Base-by-base conservation (phyloP, 2,797 vertebrate species). In the Oreochromis mossambicus region DNA sequence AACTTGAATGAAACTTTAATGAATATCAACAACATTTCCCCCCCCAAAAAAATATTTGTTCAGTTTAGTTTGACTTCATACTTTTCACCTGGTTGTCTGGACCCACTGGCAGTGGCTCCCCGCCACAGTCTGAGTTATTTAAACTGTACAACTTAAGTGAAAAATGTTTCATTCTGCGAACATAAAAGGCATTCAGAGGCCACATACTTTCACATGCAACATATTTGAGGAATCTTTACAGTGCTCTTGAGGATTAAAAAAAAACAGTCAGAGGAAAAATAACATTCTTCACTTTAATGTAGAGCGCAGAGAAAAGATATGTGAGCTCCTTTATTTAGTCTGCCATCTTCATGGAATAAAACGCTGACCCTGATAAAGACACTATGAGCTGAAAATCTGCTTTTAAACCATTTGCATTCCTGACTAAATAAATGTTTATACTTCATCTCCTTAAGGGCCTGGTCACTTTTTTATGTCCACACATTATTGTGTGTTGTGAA, bases 401-500 rank as follows among this genome's bases (percentile, higher is more conserved):
- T 73, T 75, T 75, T 29, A 32, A 32, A 75, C 68, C 6, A 32
- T 32, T 73, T 73, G 9, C 15, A 19, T 48, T 48, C 43, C 68
- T 73, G 41, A 13, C 15, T 29, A 48, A 73, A 29, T 48, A 48
- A 73, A 75, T 19, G 17, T 75, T 75, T 8, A 75, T 7, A 50
- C 15, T 29, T 75, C 24, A 3, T 29, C 24, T 73, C 21, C 24
- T 0, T 17, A 26, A 7, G 41, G 17, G 66, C 24, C 41, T 29
- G 1, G 3, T 1, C 15, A 19, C 68, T 32, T 75, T 26, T 15
- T 70, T 70, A 7, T 75, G 43, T 32, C 15, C 43, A 4, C 26
- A 32, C 10, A 6, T 32, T 50, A 8, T n/a, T 50, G 4, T 50
- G 7, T 0, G 12, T 32, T 13, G 10, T 29, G 15, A 0, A n/a